Evolutionary conservation across 2,113 vertebrate species (phyloP).

Genomic region (Anas platyrhynchos): DNA sequence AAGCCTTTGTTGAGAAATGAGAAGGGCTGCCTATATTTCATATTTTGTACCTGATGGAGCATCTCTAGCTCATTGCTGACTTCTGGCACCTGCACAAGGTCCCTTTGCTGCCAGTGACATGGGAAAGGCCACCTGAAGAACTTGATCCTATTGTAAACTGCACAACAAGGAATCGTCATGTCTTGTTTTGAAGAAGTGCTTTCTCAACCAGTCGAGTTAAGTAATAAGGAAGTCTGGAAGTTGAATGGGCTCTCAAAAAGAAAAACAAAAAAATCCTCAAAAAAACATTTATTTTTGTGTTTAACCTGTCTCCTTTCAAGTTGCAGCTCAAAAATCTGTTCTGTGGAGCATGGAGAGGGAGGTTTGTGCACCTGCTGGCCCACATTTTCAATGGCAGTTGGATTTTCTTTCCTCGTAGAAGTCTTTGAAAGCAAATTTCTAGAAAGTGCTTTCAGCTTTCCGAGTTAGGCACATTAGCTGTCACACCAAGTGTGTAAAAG

Average conservation of each 20-base stretch:
- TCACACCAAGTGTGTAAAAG: neutral
- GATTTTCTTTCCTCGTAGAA: neutral
- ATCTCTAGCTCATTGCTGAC: neutral
- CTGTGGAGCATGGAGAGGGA: neutral
- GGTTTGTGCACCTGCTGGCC: neutral
- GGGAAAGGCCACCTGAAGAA: neutral
- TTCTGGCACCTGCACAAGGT: neutral
- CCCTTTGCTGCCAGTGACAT: neutral
- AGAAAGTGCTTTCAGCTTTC: neutral
- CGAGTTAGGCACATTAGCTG: accelerated
- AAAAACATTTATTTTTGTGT: neutral
- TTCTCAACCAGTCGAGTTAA: neutral
- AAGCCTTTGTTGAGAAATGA: neutral
- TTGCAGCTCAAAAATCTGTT: neutral
- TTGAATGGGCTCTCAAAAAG: neutral
- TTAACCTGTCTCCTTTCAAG: neutral
- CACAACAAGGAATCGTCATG: accelerated
- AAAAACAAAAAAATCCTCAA: neutral
- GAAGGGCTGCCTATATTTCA: neutral
- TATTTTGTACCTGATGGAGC: neutral
- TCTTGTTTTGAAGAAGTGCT: neutral
- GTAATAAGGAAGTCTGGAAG: neutral
- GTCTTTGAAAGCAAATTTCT: neutral
- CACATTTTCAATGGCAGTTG: neutral
- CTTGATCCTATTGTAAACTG: neutral